phyloP scores from a whole-genome alignment of 2,888 invertebrate genomes.

The Trachelus tabidus region DNA sequence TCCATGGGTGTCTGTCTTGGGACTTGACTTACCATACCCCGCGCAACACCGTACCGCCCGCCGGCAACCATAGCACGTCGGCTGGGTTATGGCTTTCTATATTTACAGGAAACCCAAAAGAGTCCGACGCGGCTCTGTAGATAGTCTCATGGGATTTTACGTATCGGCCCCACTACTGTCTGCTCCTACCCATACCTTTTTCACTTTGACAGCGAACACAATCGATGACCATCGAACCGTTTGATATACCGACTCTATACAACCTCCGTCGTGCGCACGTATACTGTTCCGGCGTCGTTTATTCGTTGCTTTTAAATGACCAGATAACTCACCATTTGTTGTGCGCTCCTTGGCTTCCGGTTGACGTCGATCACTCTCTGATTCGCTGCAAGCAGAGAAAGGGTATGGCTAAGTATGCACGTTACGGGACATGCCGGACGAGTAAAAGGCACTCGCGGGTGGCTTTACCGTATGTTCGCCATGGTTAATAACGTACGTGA shows the following conservation, averaged over 20 bases:
- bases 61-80: background rate
- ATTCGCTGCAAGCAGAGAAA: constrained; percentile 69
- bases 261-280: background rate
- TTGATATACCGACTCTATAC: background rate
- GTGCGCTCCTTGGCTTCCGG: constrained; percentile 87
- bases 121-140: background rate
- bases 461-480: background rate
- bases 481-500: background rate
- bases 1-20: background rate
- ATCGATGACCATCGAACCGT: background rate
- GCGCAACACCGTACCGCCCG: background rate
- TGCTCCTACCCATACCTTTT: background rate
- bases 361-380: constrained; percentile 83
- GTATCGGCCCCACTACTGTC: background rate
- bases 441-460: background rate
- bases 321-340: constrained; percentile 88
- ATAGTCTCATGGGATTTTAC: background rate
- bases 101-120: constrained; percentile 31
- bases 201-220: background rate
- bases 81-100: constrained; percentile 29
- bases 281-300: background rate
- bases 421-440: background rate
- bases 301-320: background rate
- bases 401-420: background rate
- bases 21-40: background rate